Evolutionary conservation across 1,140 invertebrate species (phyloP).

Genomic region (Pseudomyrmex gracilis): DNA sequence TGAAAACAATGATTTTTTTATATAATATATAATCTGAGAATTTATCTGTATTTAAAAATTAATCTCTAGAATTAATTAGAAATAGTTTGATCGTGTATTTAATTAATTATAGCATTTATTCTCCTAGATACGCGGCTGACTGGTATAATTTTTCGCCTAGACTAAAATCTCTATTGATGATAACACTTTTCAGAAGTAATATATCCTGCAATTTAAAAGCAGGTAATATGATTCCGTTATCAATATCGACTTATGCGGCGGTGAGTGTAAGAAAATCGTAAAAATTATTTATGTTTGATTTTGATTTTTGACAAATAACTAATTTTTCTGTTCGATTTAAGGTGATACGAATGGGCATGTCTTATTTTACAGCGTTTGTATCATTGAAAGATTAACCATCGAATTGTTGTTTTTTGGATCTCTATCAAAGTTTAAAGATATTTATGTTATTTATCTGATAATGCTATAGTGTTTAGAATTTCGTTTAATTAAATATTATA

Average conservation of each 20-base stretch:
- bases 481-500: too few species aligned
- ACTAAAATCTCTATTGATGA: conserved; percentile 28
- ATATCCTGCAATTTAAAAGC: conserved; percentile 9
- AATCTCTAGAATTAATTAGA: too few species aligned
- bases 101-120: not conserved
- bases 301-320: too few species aligned
- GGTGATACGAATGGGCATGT: conserved; percentile 1
- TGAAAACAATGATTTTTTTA: too few species aligned
- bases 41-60: not conserved
- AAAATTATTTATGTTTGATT: too few species aligned
- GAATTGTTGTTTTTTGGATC: not conserved
- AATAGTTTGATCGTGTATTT: too few species aligned
- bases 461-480: too few species aligned
- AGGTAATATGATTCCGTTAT: conserved; percentile 32
- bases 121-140: conserved; percentile 20
- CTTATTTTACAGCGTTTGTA: conserved; percentile 24
- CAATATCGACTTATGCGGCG: conserved; percentile 9
- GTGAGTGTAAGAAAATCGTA: not conserved
- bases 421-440: too few species aligned
- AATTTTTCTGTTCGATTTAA: not conserved
- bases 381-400: not conserved
- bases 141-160: conserved; percentile 36
- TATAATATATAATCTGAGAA: too few species aligned
- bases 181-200: conserved; percentile 34
- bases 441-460: too few species aligned